Conservation (phyloP, 1,140 invertebrate species). For the Drosophila varians region DNA sequence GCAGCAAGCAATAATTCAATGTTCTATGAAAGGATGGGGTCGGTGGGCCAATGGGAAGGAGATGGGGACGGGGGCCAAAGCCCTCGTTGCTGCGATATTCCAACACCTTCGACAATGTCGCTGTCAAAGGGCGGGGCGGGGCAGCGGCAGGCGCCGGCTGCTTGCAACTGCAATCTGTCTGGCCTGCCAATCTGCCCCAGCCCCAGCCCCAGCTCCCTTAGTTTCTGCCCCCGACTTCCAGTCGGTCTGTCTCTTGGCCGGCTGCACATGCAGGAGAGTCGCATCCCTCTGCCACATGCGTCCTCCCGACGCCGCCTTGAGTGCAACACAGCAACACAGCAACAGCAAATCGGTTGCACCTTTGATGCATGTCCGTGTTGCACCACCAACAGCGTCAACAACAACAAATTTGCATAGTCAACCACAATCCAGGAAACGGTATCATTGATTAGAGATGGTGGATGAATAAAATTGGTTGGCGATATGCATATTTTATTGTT, state of each 20-base stretch:
- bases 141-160: conserved; percentile 55
- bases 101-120: conserved; percentile 68
- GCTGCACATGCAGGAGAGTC: not conserved
- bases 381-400: conserved; percentile 59
- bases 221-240: not conserved
- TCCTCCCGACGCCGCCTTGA: conserved; percentile 46
- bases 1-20: conserved; percentile 78
- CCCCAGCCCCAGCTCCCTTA: not conserved
- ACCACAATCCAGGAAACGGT: not conserved
- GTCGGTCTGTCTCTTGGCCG: conserved; percentile 4
- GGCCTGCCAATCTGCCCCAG: conserved; percentile 52
- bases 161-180: conserved; percentile 73
- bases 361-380: conserved; percentile 74
- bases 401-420: conserved; percentile 36
- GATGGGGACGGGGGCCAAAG: conserved; percentile 17
- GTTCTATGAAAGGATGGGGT: conserved; percentile 38
- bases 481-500: conserved; percentile 16
- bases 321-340: conserved; percentile 27
- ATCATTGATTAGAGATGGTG: conserved; percentile 25
- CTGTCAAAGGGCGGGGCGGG: conserved; percentile 24
- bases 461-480: not conserved
- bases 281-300: conserved; percentile 40
- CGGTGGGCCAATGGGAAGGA: not conserved
- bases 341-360: conserved; percentile 68
- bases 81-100: conserved; percentile 63